Conservation (phyloP, 2,113 vertebrate species). For the Percina caprodes region DNA sequence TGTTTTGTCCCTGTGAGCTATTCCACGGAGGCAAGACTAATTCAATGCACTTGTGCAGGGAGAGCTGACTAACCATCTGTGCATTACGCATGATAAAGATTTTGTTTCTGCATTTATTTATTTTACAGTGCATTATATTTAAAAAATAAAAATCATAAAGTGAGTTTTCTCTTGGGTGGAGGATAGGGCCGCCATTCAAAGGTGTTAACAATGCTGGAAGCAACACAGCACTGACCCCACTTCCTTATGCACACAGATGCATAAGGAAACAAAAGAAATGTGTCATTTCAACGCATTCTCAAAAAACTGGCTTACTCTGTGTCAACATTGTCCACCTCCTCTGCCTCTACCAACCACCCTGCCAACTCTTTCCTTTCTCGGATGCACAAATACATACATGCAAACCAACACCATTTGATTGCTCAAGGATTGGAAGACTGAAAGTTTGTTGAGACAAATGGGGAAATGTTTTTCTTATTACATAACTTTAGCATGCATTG, state of each 20-base stretch:
- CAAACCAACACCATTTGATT: not conserved
- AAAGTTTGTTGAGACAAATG: not conserved
- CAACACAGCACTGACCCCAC: not conserved
- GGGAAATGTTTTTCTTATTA: not conserved
- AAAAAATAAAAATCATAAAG: slow-evolving; percentile 2
- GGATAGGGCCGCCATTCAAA: slow-evolving; percentile 10
- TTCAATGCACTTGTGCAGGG: slow-evolving; percentile 60
- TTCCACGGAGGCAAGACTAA: slow-evolving; percentile 67
- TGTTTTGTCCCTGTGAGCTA: slow-evolving; percentile 49
- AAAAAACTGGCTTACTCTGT: not conserved
- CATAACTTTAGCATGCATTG: not conserved
- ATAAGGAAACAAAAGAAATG: slow-evolving; percentile 24
- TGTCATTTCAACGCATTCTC: not conserved
- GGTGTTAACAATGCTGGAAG: slow-evolving; percentile 24
- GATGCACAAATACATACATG: slow-evolving; percentile 2
- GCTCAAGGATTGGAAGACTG: not conserved
- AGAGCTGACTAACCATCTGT: slow-evolving; percentile 70
- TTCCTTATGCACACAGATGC: not conserved
- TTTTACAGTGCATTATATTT: slow-evolving; percentile 9
- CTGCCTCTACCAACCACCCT: not conserved
- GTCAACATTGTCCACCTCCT: slow-evolving; percentile 30
- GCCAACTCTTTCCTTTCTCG: slow-evolving; percentile 25
- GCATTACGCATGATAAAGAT: slow-evolving; percentile 34
- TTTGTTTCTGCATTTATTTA: slow-evolving; percentile 13
- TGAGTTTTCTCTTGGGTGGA: slow-evolving; percentile 2